phyloP scores from a whole-genome alignment of 2,888 invertebrate species.

The Macaria liturata region DNA sequence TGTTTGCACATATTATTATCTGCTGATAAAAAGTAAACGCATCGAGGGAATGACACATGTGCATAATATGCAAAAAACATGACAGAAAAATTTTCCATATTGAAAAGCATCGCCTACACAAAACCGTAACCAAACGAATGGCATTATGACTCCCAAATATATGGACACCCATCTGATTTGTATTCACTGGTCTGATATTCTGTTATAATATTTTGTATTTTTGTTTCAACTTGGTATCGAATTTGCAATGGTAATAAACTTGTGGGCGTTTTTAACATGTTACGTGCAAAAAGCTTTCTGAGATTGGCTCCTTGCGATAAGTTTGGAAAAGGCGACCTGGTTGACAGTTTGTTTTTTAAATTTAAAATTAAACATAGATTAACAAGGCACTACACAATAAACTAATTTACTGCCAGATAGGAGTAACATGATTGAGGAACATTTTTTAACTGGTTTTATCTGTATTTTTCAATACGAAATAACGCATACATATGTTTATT shows the following conservation, averaged over 20 bases:
- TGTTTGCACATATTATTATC: too few relatives aligned
- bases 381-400: too few relatives aligned
- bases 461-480: too few relatives aligned
- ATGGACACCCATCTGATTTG: constrained; percentile 10
- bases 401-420: too few relatives aligned
- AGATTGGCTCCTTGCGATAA: constrained; percentile 31
- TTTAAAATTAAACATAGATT: too few relatives aligned
- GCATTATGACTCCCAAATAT: constrained; percentile 1
- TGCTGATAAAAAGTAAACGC: too few relatives aligned
- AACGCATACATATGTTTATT: too few relatives aligned
- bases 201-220: constrained; percentile 18
- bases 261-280: constrained; percentile 37
- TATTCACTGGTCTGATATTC: constrained; percentile 19
- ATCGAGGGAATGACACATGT: too few relatives aligned
- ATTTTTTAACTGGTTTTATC: too few relatives aligned
- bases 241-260: constrained; percentile 37
- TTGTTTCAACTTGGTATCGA: constrained; percentile 17
- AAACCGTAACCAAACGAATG: not conserved
- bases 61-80: not conserved
- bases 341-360: constrained; percentile 28
- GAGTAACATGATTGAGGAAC: too few relatives aligned
- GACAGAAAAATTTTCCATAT: not conserved
- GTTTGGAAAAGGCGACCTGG: constrained; percentile 38
- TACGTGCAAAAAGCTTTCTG: constrained; percentile 37
- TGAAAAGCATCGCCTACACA: not conserved